Base-by-base conservation (phyloP, 2,888 invertebrate genomes). In the Cephus runcator region DNA sequence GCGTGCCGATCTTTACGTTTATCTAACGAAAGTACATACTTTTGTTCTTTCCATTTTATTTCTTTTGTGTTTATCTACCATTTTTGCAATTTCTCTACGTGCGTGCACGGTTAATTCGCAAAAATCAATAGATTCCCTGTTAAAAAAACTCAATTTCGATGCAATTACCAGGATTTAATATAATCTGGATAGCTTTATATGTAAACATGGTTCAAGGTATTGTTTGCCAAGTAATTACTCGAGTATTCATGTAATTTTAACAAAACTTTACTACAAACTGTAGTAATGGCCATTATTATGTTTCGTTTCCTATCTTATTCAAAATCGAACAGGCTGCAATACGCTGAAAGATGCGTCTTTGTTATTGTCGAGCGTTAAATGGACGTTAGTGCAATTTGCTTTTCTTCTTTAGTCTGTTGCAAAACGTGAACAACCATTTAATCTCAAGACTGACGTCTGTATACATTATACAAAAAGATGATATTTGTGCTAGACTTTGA, bases 381-480 rank as follows among this genome's bases (percentile, higher is more conserved):
- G 15, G 56, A 56, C 56, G 9, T 56, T 56, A 23, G 56, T 56
- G 56, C 56, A 56, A 56, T 56, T 56, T 23, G 2, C 15, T 23
- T 56, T 23, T 56, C 23, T 40, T 40, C 15, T 23, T 56, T 56
- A 23, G 23, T 56, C 56, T 56, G 2, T 56, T 56, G 9, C 40
- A 23, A 56, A 56, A 23, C 56, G 9, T 23, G 56, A 71, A 15
- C 71, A 30, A 71, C 34, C 6, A 30, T 35, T 75, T 77, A 56
- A 73, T 68, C 12, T 23, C 9, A 75, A 75, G 30, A 56, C 68
- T 75, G 35, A 75, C 40, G 31, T 56, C 30, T 31, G 30, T 76
- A 56, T 76, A 74, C 31, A 69, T 71, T 71, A 33, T 71, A 30
- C n/a, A 74, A 33, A 75, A 40, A 73, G 73, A 73, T 77, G 4